Evolutionary conservation across 2,113 vertebrate species (phyloP).

Genomic region (Phalacrocorax aristotelis): DNA sequence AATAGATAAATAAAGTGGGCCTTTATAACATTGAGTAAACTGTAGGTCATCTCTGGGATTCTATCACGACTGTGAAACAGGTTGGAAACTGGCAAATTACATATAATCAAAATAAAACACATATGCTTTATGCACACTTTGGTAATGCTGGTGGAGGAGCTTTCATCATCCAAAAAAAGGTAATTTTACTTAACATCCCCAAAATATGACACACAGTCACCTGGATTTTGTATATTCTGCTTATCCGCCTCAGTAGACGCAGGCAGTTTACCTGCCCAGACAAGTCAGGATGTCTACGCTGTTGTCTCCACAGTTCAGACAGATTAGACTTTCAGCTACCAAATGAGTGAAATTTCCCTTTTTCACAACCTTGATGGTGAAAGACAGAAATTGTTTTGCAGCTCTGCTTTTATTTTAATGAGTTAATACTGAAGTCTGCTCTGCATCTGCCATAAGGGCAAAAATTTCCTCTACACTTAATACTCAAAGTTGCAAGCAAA

Average conservation of each 20-base stretch:
- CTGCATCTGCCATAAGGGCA: slow-evolving; percentile 54
- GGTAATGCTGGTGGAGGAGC: not conserved
- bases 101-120: not conserved
- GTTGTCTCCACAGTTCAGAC: not conserved
- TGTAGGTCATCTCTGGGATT: not conserved
- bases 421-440: slow-evolving; percentile 69
- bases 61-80: not conserved
- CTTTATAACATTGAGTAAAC: not conserved
- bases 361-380: slow-evolving; percentile 48
- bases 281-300: not conserved
- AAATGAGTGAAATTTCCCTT: slow-evolving; percentile 41
- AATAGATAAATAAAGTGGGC: accelerated
- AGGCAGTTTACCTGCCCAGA: not conserved
- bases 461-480: slow-evolving; percentile 46
- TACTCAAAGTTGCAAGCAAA: slow-evolving; percentile 15
- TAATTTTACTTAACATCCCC: not conserved
- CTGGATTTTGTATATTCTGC: not conserved
- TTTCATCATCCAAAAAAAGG: not conserved
- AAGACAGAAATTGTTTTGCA: slow-evolving; percentile 60
- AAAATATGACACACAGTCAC: not conserved
- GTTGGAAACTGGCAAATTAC: not conserved
- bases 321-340: slow-evolving; percentile 2
- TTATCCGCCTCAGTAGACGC: not conserved
- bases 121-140: not conserved
- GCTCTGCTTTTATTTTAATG: slow-evolving; percentile 72